phyloP scores from a whole-genome alignment of 2,797 vertebrate genomes.

The Jordanella pulchra region DNA sequence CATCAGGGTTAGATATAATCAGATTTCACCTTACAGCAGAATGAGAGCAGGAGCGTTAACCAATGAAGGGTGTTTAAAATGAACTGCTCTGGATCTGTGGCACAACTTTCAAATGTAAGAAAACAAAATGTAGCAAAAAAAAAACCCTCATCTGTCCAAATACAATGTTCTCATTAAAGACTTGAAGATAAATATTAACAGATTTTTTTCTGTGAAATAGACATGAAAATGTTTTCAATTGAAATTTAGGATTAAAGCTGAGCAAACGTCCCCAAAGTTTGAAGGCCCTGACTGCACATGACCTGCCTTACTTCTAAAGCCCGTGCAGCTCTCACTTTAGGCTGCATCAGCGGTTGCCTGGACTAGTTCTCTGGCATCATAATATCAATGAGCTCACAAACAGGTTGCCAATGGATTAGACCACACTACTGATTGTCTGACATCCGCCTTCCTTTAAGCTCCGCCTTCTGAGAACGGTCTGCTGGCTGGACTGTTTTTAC shows the following conservation, averaged over 20 bases:
- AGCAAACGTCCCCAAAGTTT: too few species aligned
- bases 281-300: too few species aligned
- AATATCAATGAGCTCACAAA: conserved; percentile 35
- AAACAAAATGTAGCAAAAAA: too few species aligned
- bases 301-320: background rate
- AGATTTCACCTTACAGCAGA: background rate
- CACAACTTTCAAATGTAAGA: background rate
- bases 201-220: too few species aligned
- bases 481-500: background rate
- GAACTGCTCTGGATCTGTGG: background rate
- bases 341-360: conserved; percentile 55
- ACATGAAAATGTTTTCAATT: too few species aligned
- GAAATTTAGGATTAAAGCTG: too few species aligned
- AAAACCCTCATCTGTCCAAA: too few species aligned
- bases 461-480: background rate
- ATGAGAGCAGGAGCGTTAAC: too few species aligned
- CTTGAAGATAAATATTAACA: too few species aligned
- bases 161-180: too few species aligned
- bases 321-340: conserved; percentile 24
- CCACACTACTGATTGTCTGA: conserved; percentile 5
- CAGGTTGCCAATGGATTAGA: conserved; percentile 18
- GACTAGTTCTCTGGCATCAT: conserved; percentile 26
- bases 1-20: background rate
- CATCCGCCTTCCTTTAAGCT: background rate
- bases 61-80: background rate